These are phyloP conservation scores for Meloidogyne exigua DNA, from an alignment of 1,140 invertebrate genomes.

Conservation along the genomic window DNA sequence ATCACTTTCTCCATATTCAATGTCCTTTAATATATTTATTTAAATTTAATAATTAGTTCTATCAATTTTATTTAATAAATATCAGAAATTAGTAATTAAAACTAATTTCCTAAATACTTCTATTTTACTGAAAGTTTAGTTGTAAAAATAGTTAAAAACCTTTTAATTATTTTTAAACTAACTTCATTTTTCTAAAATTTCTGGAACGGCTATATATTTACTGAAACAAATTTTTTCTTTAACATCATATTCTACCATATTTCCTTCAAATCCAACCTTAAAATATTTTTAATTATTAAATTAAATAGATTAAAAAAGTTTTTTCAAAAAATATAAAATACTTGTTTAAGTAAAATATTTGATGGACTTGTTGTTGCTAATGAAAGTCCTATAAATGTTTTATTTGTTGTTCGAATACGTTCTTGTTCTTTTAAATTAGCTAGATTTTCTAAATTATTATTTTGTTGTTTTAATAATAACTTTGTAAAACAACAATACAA, in stretches of 20 bases:
- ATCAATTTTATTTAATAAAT: too few species aligned
- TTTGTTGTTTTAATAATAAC: constrained; percentile 18
- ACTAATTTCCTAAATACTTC: too few species aligned
- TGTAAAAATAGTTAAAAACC: too few species aligned
- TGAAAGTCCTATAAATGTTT: constrained; percentile 36
- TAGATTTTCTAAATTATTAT: constrained; percentile 32
- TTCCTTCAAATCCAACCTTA: constrained; percentile 8
- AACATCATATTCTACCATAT: neutral
- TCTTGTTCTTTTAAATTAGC: constrained; percentile 38
- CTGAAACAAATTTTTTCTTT: constrained; percentile 6
- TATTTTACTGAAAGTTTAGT: too few species aligned
- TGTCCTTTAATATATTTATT: too few species aligned
- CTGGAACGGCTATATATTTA: neutral
- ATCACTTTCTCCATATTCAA: neutral
- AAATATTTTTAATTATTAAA: neutral
- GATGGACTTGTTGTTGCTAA: constrained; percentile 24
- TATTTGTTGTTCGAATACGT: constrained; percentile 30
- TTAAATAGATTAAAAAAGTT: too few species aligned
- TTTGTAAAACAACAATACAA: constrained; percentile 31
- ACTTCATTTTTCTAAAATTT: neutral
- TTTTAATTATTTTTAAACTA: too few species aligned
- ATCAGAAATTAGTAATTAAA: too few species aligned
- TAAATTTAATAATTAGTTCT: too few species aligned
- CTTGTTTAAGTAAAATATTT: constrained; percentile 23
- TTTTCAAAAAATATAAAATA: too few species aligned